Percentiles rank a stretch among this genome's conserved stretches.
Conservation (phyloP, 2,888 invertebrate species). For the Mystacides longicornis region DNA sequence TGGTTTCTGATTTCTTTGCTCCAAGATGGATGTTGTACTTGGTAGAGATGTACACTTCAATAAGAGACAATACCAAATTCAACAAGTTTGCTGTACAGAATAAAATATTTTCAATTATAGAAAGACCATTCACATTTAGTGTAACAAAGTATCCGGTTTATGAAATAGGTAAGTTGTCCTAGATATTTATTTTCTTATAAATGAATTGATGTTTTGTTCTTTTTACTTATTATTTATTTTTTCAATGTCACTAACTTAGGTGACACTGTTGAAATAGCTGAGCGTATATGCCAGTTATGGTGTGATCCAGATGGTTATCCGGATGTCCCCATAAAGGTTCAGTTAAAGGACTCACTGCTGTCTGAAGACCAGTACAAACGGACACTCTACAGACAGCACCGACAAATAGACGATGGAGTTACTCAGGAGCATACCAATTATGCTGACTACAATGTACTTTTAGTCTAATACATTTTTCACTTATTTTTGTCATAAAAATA, state of each 20-base stretch:
- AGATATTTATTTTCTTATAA: no score
- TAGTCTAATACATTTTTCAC: no score
- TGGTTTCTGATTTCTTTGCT: slow-evolving; percentile 59
- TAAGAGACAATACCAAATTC: slow-evolving; percentile 47
- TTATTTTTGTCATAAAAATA: no score
- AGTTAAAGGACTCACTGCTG: slow-evolving; percentile 1
- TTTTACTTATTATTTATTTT: no score
- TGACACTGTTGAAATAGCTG: slow-evolving; percentile 15
- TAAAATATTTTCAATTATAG: slow-evolving; percentile 53
- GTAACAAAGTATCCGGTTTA: slow-evolving; percentile 40
- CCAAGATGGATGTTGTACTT: slow-evolving; percentile 74
- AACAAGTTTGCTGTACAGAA: slow-evolving; percentile 51
- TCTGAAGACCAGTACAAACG: slow-evolving; percentile 1
- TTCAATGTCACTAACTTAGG: slow-evolving; percentile 8
- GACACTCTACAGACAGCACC: slow-evolving; percentile 2
- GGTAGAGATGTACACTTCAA: slow-evolving; percentile 46
- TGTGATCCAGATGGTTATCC: slow-evolving; percentile 9
- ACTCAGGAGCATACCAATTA: background rate
- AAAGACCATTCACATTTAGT: slow-evolving; percentile 57
- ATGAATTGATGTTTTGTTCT: no score
- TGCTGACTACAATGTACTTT: no score
- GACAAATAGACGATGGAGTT: background rate
- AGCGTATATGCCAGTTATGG: slow-evolving; percentile 7
- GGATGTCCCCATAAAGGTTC: slow-evolving; percentile 18
- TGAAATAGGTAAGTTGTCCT: slow-evolving; percentile 34